A percentile compares a stretch with the other conserved stretches of the same genome.
phyloP scores from a whole-genome alignment of 2,888 invertebrate species.

The Microctonus hyperodae region DNA sequence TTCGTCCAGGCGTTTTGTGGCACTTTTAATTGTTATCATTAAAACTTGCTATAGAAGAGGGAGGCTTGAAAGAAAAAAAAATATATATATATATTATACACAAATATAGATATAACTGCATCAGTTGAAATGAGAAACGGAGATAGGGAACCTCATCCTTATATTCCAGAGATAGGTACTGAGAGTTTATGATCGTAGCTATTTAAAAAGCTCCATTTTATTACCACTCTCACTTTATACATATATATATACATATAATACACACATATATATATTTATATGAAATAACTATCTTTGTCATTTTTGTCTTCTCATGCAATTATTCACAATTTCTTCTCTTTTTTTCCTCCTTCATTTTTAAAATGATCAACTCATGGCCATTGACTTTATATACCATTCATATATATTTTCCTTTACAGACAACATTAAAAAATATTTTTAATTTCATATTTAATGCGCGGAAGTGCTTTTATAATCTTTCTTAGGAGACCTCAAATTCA shows the following conservation, averaged over 20 bases:
- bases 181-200: slow-evolving; percentile 52
- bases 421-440: slow-evolving; percentile 2
- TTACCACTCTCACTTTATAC: slow-evolving; percentile 37
- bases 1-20: slow-evolving; percentile 42
- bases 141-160: slow-evolving; percentile 49
- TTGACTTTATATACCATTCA: not conserved
- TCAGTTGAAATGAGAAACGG: slow-evolving; percentile 47
- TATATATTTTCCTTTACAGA: not conserved
- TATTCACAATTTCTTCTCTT: not conserved
- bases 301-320: not conserved
- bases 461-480: slow-evolving; percentile 17
- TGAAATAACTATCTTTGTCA: not conserved
- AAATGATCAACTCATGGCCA: not conserved
- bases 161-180: slow-evolving; percentile 46
- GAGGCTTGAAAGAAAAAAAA: slow-evolving; percentile 29
- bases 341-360: not conserved
- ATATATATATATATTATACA: slow-evolving; percentile 21
- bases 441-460: not conserved
- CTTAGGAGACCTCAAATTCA: not conserved
- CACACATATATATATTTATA: too few species aligned
- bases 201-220: slow-evolving; percentile 52
- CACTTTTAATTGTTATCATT: slow-evolving; percentile 57
- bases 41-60: slow-evolving; percentile 45
- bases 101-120: slow-evolving; percentile 34
- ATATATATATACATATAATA: slow-evolving; percentile 9